Conservation (phyloP, 2,113 vertebrate genomes). For the Psammodynastes pulverulentus region DNA sequence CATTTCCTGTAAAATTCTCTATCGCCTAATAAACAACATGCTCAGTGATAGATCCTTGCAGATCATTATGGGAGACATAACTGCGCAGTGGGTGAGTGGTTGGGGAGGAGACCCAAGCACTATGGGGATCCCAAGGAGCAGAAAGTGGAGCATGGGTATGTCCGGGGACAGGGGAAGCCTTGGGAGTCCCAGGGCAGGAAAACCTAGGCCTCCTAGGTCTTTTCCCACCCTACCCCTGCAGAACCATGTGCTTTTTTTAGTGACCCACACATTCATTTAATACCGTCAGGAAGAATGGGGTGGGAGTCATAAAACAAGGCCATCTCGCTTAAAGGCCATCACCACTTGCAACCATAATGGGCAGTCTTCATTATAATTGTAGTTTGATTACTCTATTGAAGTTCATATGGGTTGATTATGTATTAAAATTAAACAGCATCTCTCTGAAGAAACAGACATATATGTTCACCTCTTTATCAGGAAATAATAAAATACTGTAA, state of each 20-base stretch:
- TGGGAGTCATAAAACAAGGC: background rate
- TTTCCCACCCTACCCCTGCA: background rate
- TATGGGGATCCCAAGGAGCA: background rate
- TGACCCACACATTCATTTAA: background rate
- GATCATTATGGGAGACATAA: background rate
- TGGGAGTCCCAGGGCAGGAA: background rate
- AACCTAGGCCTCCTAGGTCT: background rate
- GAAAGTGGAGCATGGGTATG: background rate
- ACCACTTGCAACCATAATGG: background rate
- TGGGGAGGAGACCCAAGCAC: background rate
- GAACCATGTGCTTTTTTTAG: background rate
- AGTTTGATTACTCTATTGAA: background rate
- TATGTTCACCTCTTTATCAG: background rate
- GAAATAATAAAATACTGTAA: background rate
- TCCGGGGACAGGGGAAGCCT: background rate
- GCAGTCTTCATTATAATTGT: background rate
- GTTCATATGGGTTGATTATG: background rate
- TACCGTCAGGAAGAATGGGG: too few relatives aligned
- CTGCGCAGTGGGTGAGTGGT: background rate
- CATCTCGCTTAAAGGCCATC: background rate
- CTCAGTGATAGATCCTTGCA: too few relatives aligned
- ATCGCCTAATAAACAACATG: too few relatives aligned
- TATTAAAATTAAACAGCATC: background rate
- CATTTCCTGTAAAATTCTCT: too few relatives aligned
- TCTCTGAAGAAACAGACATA: background rate